These are phyloP conservation scores for Chironomus striatipennis DNA, from an alignment of 1,140 invertebrate species.

Conservation along the genomic window DNA sequence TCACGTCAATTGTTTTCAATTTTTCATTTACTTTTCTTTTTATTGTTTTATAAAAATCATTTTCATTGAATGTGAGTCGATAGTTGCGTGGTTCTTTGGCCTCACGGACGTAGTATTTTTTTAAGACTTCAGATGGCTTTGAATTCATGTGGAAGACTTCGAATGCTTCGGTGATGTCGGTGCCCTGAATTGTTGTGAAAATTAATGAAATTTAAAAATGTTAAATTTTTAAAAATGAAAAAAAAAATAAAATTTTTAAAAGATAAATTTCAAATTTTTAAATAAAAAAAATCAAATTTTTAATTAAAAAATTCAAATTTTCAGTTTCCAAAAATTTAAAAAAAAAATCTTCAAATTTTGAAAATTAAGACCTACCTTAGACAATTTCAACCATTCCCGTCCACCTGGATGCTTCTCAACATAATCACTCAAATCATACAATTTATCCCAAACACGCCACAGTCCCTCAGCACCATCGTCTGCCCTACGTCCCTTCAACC, in stretches of 20 bases:
- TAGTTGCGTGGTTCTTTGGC: constrained; percentile 49
- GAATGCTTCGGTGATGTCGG: constrained; percentile 69
- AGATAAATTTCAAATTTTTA: background rate
- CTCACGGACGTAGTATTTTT: constrained; percentile 51
- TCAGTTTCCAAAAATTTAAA: too few relatives aligned
- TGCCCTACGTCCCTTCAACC: constrained; percentile 56
- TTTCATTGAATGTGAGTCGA: constrained; percentile 55
- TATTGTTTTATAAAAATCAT: constrained; percentile 60
- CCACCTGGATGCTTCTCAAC: constrained; percentile 69
- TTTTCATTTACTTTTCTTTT: constrained; percentile 48
- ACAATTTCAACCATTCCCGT: constrained; percentile 58
- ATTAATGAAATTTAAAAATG: too few relatives aligned
- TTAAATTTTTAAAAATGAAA: too few relatives aligned
- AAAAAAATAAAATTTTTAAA: constrained; percentile 24
- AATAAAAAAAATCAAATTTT: too few relatives aligned
- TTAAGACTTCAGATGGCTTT: constrained; percentile 45
- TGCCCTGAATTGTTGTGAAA: constrained; percentile 50
- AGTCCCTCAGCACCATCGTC: constrained; percentile 68
- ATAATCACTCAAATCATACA: constrained; percentile 67
- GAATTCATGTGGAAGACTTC: constrained; percentile 53
- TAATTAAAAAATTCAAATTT: too few relatives aligned
- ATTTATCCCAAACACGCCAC: constrained; percentile 65
- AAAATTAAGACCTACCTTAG: constrained; percentile 43
- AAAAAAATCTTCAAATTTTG: too few relatives aligned
- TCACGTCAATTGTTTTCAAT: constrained; percentile 39